Evolutionary conservation across 2,888 invertebrate species (phyloP), one percentile per base, ranked within the genome.

Genomic region (Melinopterus prodromus): DNA sequence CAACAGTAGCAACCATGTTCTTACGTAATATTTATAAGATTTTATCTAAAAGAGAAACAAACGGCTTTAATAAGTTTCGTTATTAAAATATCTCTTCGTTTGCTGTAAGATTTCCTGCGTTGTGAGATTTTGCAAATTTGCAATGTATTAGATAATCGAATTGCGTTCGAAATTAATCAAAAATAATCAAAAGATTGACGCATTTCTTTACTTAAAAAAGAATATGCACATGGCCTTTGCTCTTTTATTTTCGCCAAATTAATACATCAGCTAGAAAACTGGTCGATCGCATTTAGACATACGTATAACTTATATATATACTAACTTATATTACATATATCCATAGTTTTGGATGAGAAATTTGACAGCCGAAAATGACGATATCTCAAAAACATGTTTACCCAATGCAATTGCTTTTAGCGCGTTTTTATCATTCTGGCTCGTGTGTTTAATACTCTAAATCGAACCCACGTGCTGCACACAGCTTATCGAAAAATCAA

Each of bases 301-400:
- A 12, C 9, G 1, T 53, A 53, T 53, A 53, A n/a, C n/a, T n/a
- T 53, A 7, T 53, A 53, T 53, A 53, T 53, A 53, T 53, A 26
- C 3, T 2, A 2, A 26, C 3, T 2, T 26, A 26, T 26, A 26
- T 26, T 53, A 53, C 5, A 7, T 53, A 53, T 53, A 4, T 53
- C 7, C 53, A 53, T 4, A 53, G 12, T 53, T 53, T 53, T 53
- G 53, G 53, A 12, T 53, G 53, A 6, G 53, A 53, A 53, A 53
- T 6, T 53, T 53, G 53, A 53, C 53, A 53, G 53, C 0, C 53
- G 7, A 53, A 53, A 53, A 53, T 53, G 53, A 1, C 53, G 53
- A 53, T 53, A 53, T 53, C 53, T 53, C 53, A 53, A 53, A 53
- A 53, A 53, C 53, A 53, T 53, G 53, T 53, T 53, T 53, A 53